Evolutionary conservation across 2,888 invertebrate species (phyloP).

Genomic region (Neoascia interrupta): DNA sequence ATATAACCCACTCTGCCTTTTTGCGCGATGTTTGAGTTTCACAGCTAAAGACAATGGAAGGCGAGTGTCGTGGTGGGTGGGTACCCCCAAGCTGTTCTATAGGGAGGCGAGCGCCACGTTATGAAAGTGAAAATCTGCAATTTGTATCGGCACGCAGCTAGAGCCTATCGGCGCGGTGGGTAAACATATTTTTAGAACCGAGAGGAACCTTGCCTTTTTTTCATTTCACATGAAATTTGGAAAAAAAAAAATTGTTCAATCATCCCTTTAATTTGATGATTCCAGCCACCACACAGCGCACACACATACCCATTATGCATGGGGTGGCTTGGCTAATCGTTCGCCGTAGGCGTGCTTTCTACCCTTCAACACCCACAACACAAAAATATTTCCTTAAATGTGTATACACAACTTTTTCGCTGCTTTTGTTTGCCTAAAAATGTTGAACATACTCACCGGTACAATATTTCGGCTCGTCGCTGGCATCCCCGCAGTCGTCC

Average conservation of each 20-base stretch:
- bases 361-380: neutral
- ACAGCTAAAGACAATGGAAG: slow-evolving; percentile 8
- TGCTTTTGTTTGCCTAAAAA: too few relatives aligned
- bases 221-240: slow-evolving; percentile 28
- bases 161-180: slow-evolving; percentile 13
- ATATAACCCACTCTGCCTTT: neutral
- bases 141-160: slow-evolving; percentile 27
- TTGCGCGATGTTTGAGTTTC: neutral
- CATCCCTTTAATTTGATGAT: slow-evolving; percentile 60
- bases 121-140: slow-evolving; percentile 24
- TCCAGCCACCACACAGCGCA: slow-evolving; percentile 14
- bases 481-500: slow-evolving; percentile 91
- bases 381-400: neutral
- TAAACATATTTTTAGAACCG: slow-evolving; percentile 34
- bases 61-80: neutral
- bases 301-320: slow-evolving; percentile 8
- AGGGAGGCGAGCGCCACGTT: neutral
- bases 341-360: slow-evolving; percentile 10
- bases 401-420: slow-evolving; percentile 10
- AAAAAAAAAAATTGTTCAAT: slow-evolving; percentile 56
- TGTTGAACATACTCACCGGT: slow-evolving; percentile 82
- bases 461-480: slow-evolving; percentile 91
- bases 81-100: too few relatives aligned
- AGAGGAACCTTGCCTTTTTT: slow-evolving; percentile 9
- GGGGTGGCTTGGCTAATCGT: slow-evolving; percentile 20